Evolutionary conservation across 2,888 invertebrate species (phyloP), one percentile per base, ranked within the genome.

Genomic region (Adelphocoris suturalis): DNA sequence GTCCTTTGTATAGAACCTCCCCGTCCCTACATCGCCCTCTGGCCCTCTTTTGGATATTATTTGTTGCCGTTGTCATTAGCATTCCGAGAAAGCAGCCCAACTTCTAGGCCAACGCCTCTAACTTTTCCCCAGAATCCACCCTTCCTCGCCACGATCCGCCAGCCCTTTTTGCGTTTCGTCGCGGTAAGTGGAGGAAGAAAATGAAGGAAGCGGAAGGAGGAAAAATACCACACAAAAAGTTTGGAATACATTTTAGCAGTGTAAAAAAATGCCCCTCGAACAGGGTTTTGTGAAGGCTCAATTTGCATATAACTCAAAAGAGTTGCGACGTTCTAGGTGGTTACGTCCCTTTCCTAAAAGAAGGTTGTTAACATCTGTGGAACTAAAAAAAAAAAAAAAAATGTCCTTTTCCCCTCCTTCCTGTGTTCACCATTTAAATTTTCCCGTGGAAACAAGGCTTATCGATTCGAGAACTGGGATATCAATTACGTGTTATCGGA

Each of bases 61-160:
- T 86, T 86, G 86, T 86, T 47, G 86, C 86, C 86, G 46, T 68
- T 76, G 86, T 86, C 86, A 86, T 86, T 86, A 86, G 86, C 86
- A 86, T 86, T 86, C 86, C 76, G 48, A 75, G 75, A 86, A 86
- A 55, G 75, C 75, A 52, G 28, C 57, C 68, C 57, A 85, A 57
- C 55, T 61, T 82, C 82, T 82, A n/a, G 27, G 52, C 82, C 68
- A 68, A 68, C 47, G 82, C 82, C 82, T 48, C 48, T 19, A 82
- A 82, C 48, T 82, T 82, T 80, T 82, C 82, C 19, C 82, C 52
- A 48, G 23, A 68, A 61, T 37, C 52, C 52, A n/a, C 61, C 61
- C 19, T 27, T 23, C 68, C 11, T 23, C 68, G 19, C 27, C 68
- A 23, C 68, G 12, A 23, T 12, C 12, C 68, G 23, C 68, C 37